Conservation (phyloP, 2,797 vertebrate species). For the Gymnocypris eckloni region DNA sequence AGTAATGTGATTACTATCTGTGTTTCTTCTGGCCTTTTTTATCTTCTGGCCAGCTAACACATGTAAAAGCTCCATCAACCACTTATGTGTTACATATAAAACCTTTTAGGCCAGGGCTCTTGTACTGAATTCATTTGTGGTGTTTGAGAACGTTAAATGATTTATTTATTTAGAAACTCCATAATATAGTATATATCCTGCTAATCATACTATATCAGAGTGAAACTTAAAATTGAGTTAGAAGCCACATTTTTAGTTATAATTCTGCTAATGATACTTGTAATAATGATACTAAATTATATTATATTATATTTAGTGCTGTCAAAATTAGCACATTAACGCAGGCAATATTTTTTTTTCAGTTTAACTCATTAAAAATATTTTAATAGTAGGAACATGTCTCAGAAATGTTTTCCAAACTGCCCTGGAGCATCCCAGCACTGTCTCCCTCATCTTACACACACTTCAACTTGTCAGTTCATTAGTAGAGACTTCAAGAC, state of each 20-base stretch:
- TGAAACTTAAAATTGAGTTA: background rate
- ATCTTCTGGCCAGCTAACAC: background rate
- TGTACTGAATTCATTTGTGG: background rate
- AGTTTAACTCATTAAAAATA: too few relatives aligned
- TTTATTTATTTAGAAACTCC: slow-evolving; percentile 15
- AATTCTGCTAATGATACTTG: too few relatives aligned
- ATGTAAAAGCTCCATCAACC: background rate
- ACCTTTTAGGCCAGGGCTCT: background rate
- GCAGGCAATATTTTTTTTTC: too few relatives aligned
- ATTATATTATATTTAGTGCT: background rate
- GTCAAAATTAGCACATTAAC: background rate
- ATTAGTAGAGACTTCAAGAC: too few relatives aligned
- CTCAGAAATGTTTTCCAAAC: too few relatives aligned
- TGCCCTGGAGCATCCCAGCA: too few relatives aligned
- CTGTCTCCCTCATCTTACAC: too few relatives aligned
- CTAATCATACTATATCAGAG: background rate
- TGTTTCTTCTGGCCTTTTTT: background rate
- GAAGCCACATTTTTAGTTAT: background rate
- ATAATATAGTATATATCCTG: background rate
- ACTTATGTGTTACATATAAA: slow-evolving; percentile 1
- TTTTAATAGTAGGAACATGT: too few relatives aligned
- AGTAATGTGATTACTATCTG: background rate
- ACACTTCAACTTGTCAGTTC: too few relatives aligned
- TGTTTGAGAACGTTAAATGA: background rate
- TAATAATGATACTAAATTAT: background rate